These are phyloP conservation scores for Rhizoglyphus robini DNA, from an alignment of 1,140 invertebrate species.

Conservation along the genomic window DNA sequence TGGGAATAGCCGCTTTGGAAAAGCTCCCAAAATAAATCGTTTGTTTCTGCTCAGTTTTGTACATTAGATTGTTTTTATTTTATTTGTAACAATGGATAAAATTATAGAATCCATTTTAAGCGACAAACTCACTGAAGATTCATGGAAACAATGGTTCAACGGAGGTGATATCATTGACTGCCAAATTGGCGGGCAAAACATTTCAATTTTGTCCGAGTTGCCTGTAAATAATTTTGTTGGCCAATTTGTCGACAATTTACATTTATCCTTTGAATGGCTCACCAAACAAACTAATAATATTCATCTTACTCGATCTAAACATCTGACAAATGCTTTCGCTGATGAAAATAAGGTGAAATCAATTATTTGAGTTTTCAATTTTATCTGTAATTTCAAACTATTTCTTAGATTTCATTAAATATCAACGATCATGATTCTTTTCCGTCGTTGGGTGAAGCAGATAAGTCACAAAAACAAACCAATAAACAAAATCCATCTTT, in stretches of 20 bases:
- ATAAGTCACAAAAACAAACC: not conserved
- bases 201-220: not conserved
- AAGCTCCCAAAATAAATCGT: not conserved
- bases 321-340: not conserved
- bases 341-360: not conserved
- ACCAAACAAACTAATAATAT: not conserved
- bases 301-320: not conserved
- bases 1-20: not conserved
- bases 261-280: conserved; percentile 3
- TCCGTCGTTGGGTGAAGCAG: not conserved
- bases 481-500: not conserved
- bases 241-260: conserved; percentile 2
- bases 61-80: not conserved
- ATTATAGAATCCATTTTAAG: not conserved
- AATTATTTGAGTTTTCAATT: not conserved
- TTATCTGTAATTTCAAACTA: too few species aligned
- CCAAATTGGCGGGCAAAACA: not conserved
- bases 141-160: not conserved
- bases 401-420: not conserved
- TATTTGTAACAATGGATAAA: conserved; percentile 5
- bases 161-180: not conserved
- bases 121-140: not conserved
- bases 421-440: conserved; percentile 1
- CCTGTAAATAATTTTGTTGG: not conserved
- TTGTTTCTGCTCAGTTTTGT: not conserved